These are phyloP conservation scores for Nansenia antarctica DNA, from an alignment of 2,113 vertebrate species.

Conservation along the genomic window DNA sequence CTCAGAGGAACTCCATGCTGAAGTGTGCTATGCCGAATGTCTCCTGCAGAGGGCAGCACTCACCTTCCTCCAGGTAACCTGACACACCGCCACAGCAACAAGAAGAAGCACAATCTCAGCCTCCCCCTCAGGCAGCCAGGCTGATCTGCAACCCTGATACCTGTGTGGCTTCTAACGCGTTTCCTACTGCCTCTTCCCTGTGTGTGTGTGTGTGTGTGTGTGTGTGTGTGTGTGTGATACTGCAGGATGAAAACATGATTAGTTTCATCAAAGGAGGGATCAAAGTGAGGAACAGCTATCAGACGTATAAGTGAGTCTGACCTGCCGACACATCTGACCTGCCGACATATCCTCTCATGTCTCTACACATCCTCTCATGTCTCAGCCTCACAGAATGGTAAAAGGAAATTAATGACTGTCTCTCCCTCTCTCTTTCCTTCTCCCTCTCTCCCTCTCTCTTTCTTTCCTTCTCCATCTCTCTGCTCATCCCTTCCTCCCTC, in stretches of 20 bases:
- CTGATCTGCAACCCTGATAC: neutral
- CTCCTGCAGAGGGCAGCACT: constrained; percentile 96
- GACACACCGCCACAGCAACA: neutral
- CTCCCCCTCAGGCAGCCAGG: neutral
- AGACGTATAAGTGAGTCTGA: constrained; percentile 94
- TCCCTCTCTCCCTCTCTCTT: neutral
- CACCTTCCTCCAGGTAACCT: constrained; percentile 92
- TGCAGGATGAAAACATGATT: constrained; percentile 99
- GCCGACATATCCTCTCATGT: neutral
- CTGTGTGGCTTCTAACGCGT: neutral
- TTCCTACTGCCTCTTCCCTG: neutral
- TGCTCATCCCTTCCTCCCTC: neutral
- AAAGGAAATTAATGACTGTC: neutral
- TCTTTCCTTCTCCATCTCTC: neutral
- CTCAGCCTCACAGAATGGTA: too few relatives aligned
- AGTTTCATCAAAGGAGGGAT: constrained; percentile 98
- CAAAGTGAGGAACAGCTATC: constrained; percentile 96
- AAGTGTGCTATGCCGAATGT: constrained; percentile 97
- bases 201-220: neutral
- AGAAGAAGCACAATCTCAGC: neutral
- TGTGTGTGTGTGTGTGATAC: too few relatives aligned
- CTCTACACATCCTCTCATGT: neutral
- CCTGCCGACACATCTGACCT: neutral
- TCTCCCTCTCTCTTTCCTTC: neutral
- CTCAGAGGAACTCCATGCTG: constrained; percentile 95